Evolutionary conservation across 2,888 invertebrate species (phyloP).

Genomic region (Lobophora halterata): DNA sequence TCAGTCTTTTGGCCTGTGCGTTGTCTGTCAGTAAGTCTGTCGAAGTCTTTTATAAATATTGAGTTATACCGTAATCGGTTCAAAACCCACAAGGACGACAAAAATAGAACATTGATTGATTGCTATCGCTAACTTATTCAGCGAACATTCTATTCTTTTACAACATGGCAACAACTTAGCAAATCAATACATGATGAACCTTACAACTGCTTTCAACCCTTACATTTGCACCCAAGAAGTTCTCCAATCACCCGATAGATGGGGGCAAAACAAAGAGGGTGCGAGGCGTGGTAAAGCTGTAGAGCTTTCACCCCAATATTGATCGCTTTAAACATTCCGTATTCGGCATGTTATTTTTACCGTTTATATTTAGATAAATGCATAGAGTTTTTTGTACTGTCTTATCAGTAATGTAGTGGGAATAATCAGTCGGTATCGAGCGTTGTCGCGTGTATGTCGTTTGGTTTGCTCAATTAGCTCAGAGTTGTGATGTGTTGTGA

Average conservation of each 20-base stretch:
- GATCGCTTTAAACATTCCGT: slow-evolving; percentile 62
- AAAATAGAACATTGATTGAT: too few species aligned
- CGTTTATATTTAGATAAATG: slow-evolving; percentile 30
- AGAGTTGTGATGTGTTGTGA: slow-evolving; percentile 17
- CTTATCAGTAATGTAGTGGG: slow-evolving; percentile 42
- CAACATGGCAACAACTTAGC: slow-evolving; percentile 1
- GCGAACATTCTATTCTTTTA: too few species aligned
- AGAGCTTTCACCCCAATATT: slow-evolving; percentile 71
- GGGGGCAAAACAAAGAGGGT: slow-evolving; percentile 45
- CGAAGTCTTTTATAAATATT: too few species aligned
- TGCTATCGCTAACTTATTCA: neutral
- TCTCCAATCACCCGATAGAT: slow-evolving; percentile 46
- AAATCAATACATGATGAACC: slow-evolving; percentile 3
- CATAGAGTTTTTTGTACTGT: slow-evolving; percentile 40
- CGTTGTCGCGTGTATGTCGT: slow-evolving; percentile 48
- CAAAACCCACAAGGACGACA: too few species aligned
- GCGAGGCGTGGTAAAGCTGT: slow-evolving; percentile 66
- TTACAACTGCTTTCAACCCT: neutral
- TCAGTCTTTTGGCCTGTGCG: too few species aligned
- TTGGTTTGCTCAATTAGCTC: slow-evolving; percentile 44
- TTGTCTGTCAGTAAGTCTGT: too few species aligned
- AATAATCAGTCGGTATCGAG: slow-evolving; percentile 56
- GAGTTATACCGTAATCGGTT: too few species aligned
- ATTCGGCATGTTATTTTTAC: slow-evolving; percentile 47
- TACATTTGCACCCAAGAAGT: slow-evolving; percentile 20